Conservation (phyloP, 2,888 invertebrate species). For the Teleiodes luculella region DNA sequence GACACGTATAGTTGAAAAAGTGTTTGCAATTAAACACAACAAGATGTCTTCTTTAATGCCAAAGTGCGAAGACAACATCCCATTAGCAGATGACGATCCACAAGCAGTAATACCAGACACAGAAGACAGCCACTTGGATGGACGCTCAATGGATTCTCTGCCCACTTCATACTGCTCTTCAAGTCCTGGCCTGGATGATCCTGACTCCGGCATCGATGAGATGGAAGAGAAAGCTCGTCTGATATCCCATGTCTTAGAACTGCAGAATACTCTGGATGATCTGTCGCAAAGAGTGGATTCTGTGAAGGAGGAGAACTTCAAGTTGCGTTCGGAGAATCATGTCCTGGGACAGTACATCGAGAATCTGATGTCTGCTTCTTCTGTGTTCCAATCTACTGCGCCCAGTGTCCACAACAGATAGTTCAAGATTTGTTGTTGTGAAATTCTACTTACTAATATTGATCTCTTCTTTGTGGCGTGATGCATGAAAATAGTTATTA, state of each 20-base stretch:
- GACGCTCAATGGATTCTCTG: constrained; percentile 93
- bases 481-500: no score
- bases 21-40: not conserved
- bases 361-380: constrained; percentile 98
- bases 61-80: constrained; percentile 91
- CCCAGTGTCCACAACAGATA: constrained; percentile 87
- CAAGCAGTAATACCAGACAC: constrained; percentile 91
- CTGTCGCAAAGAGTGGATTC: constrained; percentile 97
- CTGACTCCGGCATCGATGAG: constrained; percentile 90
- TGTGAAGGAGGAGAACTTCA: constrained; percentile 98
- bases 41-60: constrained; percentile 64
- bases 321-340: constrained; percentile 98
- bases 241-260: constrained; percentile 97
- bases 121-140: constrained; percentile 84
- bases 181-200: constrained; percentile 83
- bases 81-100: constrained; percentile 95
- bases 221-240: constrained; percentile 98
- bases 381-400: constrained; percentile 96
- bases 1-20: not conserved
- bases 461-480: not conserved
- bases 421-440: not conserved
- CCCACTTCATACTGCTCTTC: constrained; percentile 91
- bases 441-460: not conserved
- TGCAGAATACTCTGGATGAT: constrained; percentile 99
- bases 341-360: constrained; percentile 99